Percentiles rank a stretch among this genome's conserved stretches.
Conservation (phyloP, 92 coral and sea anemone species). For the Epizoanthus rinbou region DNA sequence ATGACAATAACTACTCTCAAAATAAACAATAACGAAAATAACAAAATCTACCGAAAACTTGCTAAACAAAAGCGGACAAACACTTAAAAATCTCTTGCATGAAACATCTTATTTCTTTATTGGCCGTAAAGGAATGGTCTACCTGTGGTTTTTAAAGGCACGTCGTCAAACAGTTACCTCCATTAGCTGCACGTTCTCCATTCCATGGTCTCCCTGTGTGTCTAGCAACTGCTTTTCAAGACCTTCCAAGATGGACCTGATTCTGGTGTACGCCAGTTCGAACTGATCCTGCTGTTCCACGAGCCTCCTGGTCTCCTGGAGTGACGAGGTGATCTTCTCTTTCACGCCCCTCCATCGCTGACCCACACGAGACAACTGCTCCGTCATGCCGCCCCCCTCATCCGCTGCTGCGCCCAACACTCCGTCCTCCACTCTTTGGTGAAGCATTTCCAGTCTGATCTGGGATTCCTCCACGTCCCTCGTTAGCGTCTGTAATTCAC, state of each 20-base stretch:
- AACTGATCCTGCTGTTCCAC: conserved; percentile 51
- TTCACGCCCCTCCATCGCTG: conserved; percentile 52
- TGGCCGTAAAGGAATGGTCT: too few relatives aligned
- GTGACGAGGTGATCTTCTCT: conserved; percentile 36
- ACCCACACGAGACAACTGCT: conserved; percentile 56
- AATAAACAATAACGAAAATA: too few relatives aligned
- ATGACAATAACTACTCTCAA: too few relatives aligned
- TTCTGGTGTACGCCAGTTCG: conserved; percentile 21
- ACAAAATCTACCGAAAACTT: too few relatives aligned
- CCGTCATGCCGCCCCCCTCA: conserved; percentile 46
- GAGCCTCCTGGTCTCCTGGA: conserved; percentile 44
- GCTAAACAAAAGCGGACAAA: too few relatives aligned
- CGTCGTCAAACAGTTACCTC: conserved; percentile 2
- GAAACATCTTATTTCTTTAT: not conserved
- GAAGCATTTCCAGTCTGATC: conserved; percentile 67
- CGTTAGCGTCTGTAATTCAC: conserved; percentile 58
- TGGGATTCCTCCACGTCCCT: conserved; percentile 79
- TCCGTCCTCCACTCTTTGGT: conserved; percentile 69
- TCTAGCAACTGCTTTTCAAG: conserved; percentile 32
- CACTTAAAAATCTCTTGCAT: too few relatives aligned
- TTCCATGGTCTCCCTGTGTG: conserved; percentile 25
- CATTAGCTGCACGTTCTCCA: conserved; percentile 27
- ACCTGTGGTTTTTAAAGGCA: too few relatives aligned
- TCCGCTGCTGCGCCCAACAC: conserved; percentile 41
- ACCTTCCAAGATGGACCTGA: conserved; percentile 30